A percentile compares a stretch with the other conserved stretches of the same genome.
Evolutionary conservation across 2,113 vertebrate species (phyloP).

Genomic region (Panurus biarmicus): DNA sequence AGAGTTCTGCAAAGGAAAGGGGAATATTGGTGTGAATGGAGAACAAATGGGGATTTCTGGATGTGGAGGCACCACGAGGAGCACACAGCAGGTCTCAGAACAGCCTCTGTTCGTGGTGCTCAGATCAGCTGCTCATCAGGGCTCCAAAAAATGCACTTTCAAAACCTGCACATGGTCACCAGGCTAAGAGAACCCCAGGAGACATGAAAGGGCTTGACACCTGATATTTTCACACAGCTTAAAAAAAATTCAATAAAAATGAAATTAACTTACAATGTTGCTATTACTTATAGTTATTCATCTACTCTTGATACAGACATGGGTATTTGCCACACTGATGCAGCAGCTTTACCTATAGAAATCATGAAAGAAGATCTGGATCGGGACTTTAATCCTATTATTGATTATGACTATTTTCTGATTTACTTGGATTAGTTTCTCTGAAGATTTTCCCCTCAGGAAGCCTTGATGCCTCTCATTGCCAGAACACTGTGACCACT

Average conservation of each 20-base stretch:
- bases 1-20: background rate
- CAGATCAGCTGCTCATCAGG: background rate
- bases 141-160: background rate
- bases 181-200: background rate
- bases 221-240: background rate
- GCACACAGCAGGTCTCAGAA: background rate
- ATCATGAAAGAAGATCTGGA: background rate
- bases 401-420: background rate
- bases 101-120: background rate
- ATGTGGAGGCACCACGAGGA: background rate
- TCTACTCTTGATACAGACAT: background rate
- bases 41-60: background rate
- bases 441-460: background rate
- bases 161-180: background rate
- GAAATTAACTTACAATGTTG: background rate
- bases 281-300: background rate
- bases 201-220: background rate
- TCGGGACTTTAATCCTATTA: background rate
- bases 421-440: background rate
- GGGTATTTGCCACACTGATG: background rate
- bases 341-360: background rate
- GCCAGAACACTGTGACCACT: background rate
- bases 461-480: background rate
- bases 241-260: background rate
- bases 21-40: background rate